A percentile compares a stretch with the other conserved stretches of the same genome.
Evolutionary conservation across 2,888 invertebrate genomes (phyloP).

Genomic region (Brachynemurus nebulosus): DNA sequence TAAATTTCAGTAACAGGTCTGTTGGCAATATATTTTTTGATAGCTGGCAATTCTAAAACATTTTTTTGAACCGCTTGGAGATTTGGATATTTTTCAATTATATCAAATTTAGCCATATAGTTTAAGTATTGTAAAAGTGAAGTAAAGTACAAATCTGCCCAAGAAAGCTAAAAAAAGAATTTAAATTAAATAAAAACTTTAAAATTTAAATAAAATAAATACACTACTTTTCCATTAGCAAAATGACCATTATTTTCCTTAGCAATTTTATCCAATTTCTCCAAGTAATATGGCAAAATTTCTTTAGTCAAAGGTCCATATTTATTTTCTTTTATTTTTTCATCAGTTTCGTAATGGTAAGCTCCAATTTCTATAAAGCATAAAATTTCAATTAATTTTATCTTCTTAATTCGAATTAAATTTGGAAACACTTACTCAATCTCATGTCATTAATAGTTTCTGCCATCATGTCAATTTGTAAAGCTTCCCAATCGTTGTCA

Average conservation of each 20-base stretch:
- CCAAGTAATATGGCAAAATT: conserved; percentile 41
- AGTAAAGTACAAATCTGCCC: conserved; percentile 49
- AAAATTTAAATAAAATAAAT: too few species aligned
- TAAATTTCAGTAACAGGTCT: conserved; percentile 42
- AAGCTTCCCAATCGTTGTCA: conserved; percentile 39
- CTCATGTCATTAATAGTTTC: conserved; percentile 48
- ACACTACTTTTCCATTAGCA: conserved; percentile 36
- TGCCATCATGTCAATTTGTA: conserved; percentile 46
- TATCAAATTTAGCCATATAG: conserved; percentile 37
- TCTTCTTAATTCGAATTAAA: too few species aligned
- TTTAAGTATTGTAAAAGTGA: conserved; percentile 44
- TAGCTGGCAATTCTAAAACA: conserved; percentile 40
- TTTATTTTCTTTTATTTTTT: conserved; percentile 35
- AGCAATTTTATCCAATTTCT: conserved; percentile 40
- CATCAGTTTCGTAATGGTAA: conserved; percentile 41
- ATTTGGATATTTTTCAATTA: conserved; percentile 42
- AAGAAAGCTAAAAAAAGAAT: too few species aligned
- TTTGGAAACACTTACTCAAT: conserved; percentile 41
- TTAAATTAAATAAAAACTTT: too few species aligned
- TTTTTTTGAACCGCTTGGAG: conserved; percentile 39
- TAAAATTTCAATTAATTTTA: too few species aligned
- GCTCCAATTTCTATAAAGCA: conserved; percentile 33
- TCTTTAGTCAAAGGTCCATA: conserved; percentile 35
- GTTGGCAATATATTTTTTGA: conserved; percentile 50
- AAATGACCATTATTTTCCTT: conserved; percentile 46